Percentiles rank a stretch among this genome's conserved stretches.
phyloP scores from a whole-genome alignment of 1,140 invertebrate genomes.

The Cataglyphis hispanica region DNA sequence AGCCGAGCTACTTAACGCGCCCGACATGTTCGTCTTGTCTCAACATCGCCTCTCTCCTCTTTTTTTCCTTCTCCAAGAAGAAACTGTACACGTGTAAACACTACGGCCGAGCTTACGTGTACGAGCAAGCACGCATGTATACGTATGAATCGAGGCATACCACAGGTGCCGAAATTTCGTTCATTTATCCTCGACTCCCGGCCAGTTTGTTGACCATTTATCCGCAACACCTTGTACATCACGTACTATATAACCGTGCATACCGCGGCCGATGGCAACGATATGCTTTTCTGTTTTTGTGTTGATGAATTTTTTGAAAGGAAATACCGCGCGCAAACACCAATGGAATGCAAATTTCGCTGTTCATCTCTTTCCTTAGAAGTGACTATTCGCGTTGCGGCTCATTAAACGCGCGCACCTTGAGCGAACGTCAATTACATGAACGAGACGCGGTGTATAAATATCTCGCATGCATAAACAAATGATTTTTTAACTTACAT shows the following conservation, averaged over 20 bases:
- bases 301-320: conserved; percentile 51
- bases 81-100: conserved; percentile 65
- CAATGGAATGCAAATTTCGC: conserved; percentile 60
- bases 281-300: conserved; percentile 46
- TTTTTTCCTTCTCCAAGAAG: background rate
- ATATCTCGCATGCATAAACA: conserved; percentile 23
- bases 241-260: conserved; percentile 20
- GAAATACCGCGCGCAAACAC: conserved; percentile 33
- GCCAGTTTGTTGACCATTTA: conserved; percentile 72
- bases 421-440: conserved; percentile 70
- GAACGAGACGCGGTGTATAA: conserved; percentile 47
- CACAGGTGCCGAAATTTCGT: conserved; percentile 73
- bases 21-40: conserved; percentile 23
- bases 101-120: conserved; percentile 44
- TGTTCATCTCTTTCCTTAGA: conserved; percentile 52
- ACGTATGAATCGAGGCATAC: conserved; percentile 69
- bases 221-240: conserved; percentile 69
- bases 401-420: conserved; percentile 73
- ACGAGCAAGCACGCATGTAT: conserved; percentile 61
- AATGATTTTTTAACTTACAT: conserved; percentile 15
- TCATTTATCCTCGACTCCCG: conserved; percentile 69
- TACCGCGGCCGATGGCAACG: background rate
- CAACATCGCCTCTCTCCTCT: background rate
- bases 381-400: conserved; percentile 69
- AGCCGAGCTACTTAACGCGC: conserved; percentile 47